Conservation (phyloP, 2,888 invertebrate genomes). For the Andrena camellia region DNA sequence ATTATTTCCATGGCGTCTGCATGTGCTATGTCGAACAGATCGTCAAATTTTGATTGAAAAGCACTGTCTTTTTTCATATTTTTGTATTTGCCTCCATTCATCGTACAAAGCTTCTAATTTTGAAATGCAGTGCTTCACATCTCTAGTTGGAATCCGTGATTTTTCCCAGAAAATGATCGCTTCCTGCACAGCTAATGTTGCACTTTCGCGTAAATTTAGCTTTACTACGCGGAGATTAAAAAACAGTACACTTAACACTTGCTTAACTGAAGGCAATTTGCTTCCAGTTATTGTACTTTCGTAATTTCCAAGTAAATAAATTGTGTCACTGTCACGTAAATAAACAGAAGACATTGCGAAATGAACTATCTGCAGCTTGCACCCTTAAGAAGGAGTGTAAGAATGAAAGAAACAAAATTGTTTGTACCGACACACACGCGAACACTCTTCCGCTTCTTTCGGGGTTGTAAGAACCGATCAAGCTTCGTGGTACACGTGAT, state of each 20-base stretch:
- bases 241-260: constrained; percentile 66
- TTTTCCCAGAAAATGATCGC: neutral
- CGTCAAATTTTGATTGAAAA: neutral
- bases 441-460: too few species aligned
- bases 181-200: neutral
- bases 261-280: constrained; percentile 63
- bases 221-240: constrained; percentile 58
- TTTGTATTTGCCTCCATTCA: constrained; percentile 77
- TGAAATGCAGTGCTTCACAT: constrained; percentile 55
- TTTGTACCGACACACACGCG: too few species aligned
- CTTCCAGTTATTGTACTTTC: constrained; percentile 38
- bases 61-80: neutral
- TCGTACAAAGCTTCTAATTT: constrained; percentile 72
- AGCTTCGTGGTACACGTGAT: too few species aligned
- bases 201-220: constrained; percentile 45
- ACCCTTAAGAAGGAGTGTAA: too few species aligned
- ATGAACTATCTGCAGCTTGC: too few species aligned
- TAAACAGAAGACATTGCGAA: too few species aligned
- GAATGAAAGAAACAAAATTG: too few species aligned
- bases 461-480: too few species aligned
- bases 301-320: too few species aligned
- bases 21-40: constrained; percentile 60
- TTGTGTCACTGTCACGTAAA: too few species aligned
- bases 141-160: neutral
- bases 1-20: constrained; percentile 50